Evolutionary conservation across 64 coral and sea anemone species (phyloP).

Genomic region (Hydrozoanthus tunicans): DNA sequence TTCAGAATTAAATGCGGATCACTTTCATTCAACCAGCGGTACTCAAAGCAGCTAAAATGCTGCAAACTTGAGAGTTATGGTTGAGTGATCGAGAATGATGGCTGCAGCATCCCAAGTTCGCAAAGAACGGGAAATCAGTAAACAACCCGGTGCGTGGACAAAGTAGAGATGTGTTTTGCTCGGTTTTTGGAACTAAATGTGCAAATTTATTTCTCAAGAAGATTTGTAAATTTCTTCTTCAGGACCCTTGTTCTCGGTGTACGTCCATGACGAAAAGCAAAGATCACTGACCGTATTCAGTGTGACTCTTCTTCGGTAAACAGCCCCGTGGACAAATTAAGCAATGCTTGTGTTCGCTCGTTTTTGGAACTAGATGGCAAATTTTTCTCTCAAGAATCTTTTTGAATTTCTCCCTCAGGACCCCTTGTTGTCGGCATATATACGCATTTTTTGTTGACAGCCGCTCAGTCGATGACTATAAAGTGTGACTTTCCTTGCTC

Average conservation of each 20-base stretch:
- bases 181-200: not conserved
- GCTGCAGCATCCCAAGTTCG: not conserved
- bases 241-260: not conserved
- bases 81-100: constrained; percentile 1
- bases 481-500: constrained; percentile 13
- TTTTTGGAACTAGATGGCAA: not conserved
- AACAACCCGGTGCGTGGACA: not conserved
- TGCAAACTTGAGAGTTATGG: not conserved
- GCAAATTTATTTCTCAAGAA: not conserved
- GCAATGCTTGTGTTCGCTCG: too few species aligned
- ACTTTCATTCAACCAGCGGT: not conserved
- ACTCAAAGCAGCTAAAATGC: not conserved
- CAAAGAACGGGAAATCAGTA: not conserved
- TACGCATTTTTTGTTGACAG: not conserved
- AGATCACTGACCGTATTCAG: too few species aligned
- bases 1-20: not conserved
- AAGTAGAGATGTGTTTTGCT: not conserved
- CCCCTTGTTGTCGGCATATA: not conserved
- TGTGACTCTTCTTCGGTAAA: not conserved
- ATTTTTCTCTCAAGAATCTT: not conserved
- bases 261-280: not conserved
- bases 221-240: not conserved
- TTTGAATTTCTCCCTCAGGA: not conserved
- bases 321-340: not conserved
- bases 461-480: not conserved